phyloP scores from a whole-genome alignment of 1,140 invertebrate species.

The Pachypsylla venusta region DNA sequence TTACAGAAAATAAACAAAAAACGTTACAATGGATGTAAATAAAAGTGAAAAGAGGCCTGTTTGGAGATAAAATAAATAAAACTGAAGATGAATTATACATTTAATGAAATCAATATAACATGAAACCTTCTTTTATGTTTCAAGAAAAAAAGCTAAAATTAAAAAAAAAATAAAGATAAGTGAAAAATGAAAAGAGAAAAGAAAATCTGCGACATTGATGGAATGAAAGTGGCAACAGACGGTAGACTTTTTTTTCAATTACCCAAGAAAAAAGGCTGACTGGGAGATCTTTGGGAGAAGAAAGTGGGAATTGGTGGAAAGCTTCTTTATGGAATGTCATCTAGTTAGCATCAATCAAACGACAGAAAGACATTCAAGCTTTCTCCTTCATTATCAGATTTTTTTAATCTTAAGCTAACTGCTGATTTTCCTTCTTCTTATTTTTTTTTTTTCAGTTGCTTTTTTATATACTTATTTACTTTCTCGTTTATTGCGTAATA shows the following conservation, averaged over 20 bases:
- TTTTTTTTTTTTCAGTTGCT: not conserved
- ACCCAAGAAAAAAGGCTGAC: not conserved
- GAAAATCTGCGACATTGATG: slow-evolving; percentile 4
- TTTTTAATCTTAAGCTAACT: slow-evolving; percentile 7
- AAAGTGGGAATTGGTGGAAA: not conserved
- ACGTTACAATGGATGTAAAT: too few species aligned
- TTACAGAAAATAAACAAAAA: too few species aligned
- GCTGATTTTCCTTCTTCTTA: not conserved
- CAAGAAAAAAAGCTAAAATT: too few species aligned
- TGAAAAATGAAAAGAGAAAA: not conserved
- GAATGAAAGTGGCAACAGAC: slow-evolving; percentile 1
- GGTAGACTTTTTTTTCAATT: not conserved
- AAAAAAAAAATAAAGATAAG: slow-evolving; percentile 1
- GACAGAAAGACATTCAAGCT: not conserved
- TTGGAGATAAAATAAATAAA: too few species aligned
- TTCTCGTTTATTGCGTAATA: too few species aligned
- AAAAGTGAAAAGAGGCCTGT: too few species aligned
- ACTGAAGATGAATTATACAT: too few species aligned
- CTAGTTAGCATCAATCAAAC: slow-evolving; percentile 7
- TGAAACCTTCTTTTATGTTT: too few species aligned
- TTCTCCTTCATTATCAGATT: slow-evolving; percentile 5
- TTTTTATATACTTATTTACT: too few species aligned
- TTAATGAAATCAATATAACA: too few species aligned
- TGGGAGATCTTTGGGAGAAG: not conserved
- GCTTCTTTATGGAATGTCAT: slow-evolving; percentile 3